phyloP scores from a whole-genome alignment of 2,797 vertebrate species.

The Hippoglossus hippoglossus region DNA sequence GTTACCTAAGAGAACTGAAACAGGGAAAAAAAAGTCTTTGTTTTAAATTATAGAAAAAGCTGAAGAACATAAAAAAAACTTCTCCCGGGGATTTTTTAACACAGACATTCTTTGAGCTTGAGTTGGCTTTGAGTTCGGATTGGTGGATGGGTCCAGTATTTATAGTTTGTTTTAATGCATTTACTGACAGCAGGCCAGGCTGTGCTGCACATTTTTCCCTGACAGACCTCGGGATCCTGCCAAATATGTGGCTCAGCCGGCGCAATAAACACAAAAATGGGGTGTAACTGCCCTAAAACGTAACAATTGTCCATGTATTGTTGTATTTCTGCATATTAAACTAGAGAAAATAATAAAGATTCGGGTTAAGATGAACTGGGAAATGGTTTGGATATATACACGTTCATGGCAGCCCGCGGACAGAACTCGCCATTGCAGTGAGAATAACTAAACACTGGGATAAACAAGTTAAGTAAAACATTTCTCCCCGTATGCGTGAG shows the following conservation, averaged over 20 bases:
- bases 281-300: slow-evolving; percentile 37
- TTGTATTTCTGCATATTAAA: background rate
- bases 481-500: background rate
- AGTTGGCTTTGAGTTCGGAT: slow-evolving; percentile 46
- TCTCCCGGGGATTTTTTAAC: slow-evolving; percentile 32
- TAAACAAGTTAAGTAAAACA: background rate
- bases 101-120: slow-evolving; percentile 24
- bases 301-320: background rate
- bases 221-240: slow-evolving; percentile 62
- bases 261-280: slow-evolving; percentile 39
- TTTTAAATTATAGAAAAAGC: slow-evolving; percentile 22
- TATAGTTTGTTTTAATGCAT: slow-evolving; percentile 67
- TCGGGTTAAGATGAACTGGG: background rate
- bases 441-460: slow-evolving; percentile 8
- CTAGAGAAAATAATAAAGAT: background rate
- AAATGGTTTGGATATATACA: background rate
- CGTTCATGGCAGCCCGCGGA: slow-evolving; percentile 12
- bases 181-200: slow-evolving; percentile 67
- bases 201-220: slow-evolving; percentile 66
- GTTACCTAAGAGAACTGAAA: background rate
- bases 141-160: slow-evolving; percentile 50
- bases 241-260: slow-evolving; percentile 58
- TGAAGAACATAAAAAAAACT: slow-evolving; percentile 21
- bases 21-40: background rate
- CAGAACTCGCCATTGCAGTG: background rate